Evolutionary conservation across 1,140 invertebrate species (phyloP).

Genomic region (Polypedilum pembai): DNA sequence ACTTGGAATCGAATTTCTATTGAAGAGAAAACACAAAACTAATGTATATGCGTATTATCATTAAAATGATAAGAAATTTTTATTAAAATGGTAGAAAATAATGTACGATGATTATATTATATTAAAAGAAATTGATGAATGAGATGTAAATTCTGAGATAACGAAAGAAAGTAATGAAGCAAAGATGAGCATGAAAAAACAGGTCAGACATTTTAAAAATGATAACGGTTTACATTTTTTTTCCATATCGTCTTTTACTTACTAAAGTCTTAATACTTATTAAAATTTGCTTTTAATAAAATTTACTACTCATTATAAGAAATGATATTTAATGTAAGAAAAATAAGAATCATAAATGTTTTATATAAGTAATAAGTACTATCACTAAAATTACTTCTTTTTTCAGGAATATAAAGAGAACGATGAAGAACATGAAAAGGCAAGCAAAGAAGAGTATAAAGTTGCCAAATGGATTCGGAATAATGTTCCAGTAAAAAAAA

Average conservation of each 20-base stretch:
- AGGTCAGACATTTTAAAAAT: not conserved
- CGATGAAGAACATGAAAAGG: constrained; percentile 57
- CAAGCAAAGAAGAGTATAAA: constrained; percentile 84
- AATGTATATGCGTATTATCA: not conserved
- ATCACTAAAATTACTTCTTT: constrained; percentile 26
- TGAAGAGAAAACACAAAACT: not conserved
- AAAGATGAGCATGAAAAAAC: not conserved
- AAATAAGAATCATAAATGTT: not conserved
- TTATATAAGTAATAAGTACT: not conserved
- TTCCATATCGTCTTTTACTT: not conserved
- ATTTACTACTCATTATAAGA: too few relatives aligned
- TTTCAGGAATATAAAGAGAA: constrained; percentile 43
- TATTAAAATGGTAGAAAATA: not conserved
- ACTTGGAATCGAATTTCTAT: not conserved
- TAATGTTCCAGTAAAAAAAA: constrained; percentile 88
- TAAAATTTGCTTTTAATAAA: too few relatives aligned
- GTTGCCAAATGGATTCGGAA: constrained; percentile 90
- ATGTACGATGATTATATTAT: not conserved
- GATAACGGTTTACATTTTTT: not conserved
- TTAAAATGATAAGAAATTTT: not conserved
- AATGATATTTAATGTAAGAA: constrained; percentile 3
- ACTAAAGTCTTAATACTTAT: too few relatives aligned
- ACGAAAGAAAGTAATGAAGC: not conserved
- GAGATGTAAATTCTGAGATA: not conserved
- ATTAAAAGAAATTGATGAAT: not conserved